phyloP scores from a whole-genome alignment of 2,797 vertebrate species.

The Podarcis lilfordi region DNA sequence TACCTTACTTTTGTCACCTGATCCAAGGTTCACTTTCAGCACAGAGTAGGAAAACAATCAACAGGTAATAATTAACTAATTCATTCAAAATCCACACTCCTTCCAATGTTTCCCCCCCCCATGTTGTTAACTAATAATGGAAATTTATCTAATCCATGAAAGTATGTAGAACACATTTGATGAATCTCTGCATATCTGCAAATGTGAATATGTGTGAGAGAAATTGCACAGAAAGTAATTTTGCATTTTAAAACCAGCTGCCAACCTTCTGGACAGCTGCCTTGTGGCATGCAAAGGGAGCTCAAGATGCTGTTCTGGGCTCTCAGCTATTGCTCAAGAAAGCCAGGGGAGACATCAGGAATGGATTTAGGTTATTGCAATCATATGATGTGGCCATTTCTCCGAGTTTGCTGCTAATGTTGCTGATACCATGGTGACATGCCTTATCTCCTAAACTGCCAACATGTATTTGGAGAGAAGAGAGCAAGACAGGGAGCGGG shows the following conservation, averaged over 20 bases:
- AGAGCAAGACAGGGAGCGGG: neutral
- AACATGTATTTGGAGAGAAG: conserved; percentile 22
- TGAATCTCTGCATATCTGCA: neutral
- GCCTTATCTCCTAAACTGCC: conserved; percentile 55
- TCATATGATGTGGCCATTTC: conserved; percentile 48
- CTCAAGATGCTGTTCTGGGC: conserved; percentile 33
- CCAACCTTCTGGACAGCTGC: conserved; percentile 26
- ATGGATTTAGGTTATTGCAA: conserved; percentile 60
- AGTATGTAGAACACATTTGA: too few species aligned
- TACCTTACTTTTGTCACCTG: too few species aligned
- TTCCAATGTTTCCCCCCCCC: neutral
- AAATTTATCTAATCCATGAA: neutral
- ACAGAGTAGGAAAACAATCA: too few species aligned
- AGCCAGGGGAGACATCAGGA: conserved; percentile 42
- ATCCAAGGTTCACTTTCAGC: too few species aligned
- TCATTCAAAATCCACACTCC: neutral
- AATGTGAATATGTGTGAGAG: neutral
- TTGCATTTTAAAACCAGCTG: conserved; percentile 51
- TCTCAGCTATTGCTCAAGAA: conserved; percentile 61
- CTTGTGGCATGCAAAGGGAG: neutral
- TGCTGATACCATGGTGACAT: conserved; percentile 56
- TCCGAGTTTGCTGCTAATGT: conserved; percentile 42
- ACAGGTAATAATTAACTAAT: too few species aligned
- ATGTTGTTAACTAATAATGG: neutral
- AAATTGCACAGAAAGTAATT: conserved; percentile 35